Percentiles rank a stretch among this genome's conserved stretches.
These are phyloP conservation scores for Pitangus sulphuratus DNA, from an alignment of 2,797 vertebrate species.

Conservation along the genomic window DNA sequence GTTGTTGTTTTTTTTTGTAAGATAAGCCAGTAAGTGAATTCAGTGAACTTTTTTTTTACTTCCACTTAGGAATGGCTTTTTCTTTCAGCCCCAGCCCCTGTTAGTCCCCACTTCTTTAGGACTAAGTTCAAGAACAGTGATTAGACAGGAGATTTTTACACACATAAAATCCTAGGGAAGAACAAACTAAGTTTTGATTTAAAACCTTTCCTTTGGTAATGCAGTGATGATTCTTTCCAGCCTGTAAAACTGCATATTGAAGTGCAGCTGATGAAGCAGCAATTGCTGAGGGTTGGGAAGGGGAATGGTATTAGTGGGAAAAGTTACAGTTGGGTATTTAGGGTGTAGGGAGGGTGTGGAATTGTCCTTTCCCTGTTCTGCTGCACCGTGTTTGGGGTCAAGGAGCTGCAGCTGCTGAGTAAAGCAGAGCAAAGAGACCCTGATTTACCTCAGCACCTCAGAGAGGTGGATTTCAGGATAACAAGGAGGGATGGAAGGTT, in stretches of 20 bases:
- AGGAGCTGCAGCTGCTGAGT: background rate
- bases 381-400: background rate
- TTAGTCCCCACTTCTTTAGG: background rate
- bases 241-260: background rate
- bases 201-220: background rate
- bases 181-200: background rate
- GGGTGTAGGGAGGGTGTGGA: background rate
- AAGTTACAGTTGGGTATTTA: rapidly evolving
- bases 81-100: background rate
- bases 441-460: background rate
- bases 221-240: background rate
- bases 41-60: background rate
- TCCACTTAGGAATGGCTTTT: background rate
- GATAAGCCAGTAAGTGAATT: background rate
- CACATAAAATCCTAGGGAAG: background rate
- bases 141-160: background rate
- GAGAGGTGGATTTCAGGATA: background rate
- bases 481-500: background rate
- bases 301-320: background rate
- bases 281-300: background rate
- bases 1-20: background rate
- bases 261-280: background rate
- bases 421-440: background rate
- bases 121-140: background rate
- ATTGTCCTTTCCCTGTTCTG: background rate